These are phyloP conservation scores for Microplitis deprimator DNA, from an alignment of 2,888 invertebrate genomes.

Conservation along the genomic window DNA sequence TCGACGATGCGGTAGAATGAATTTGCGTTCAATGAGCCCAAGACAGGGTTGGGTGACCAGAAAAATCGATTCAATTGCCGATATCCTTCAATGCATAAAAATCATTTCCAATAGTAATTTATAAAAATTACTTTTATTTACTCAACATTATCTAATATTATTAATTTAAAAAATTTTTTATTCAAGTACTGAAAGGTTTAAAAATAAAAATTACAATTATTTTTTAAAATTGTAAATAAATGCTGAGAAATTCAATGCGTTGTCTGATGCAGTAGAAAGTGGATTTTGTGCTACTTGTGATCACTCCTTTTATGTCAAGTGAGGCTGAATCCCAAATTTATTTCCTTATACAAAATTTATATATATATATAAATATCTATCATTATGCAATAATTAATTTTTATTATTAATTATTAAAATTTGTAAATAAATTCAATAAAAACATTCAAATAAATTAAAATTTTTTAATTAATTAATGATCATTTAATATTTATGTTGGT, in stretches of 20 bases:
- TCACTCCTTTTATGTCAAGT: constrained; percentile 35
- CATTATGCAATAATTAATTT: neutral
- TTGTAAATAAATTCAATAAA: no score
- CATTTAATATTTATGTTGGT: neutral
- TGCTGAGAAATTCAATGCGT: constrained; percentile 5
- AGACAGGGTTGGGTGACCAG: constrained; percentile 36
- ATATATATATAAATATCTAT: neutral
- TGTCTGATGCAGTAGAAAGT: constrained; percentile 38
- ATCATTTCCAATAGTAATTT: constrained; percentile 2
- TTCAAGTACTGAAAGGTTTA: neutral
- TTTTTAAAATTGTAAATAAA: neutral
- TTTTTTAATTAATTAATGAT: neutral
- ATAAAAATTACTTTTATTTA: constrained; percentile 7
- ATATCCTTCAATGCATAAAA: constrained; percentile 15
- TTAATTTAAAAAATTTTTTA: no score
- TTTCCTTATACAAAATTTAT: constrained; percentile 10
- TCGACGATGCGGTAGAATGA: constrained; percentile 44
- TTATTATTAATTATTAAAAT: neutral
- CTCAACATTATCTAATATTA: neutral
- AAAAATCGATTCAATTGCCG: constrained; percentile 35
- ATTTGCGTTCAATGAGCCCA: constrained; percentile 29
- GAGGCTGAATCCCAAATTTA: constrained; percentile 35
- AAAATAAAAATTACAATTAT: constrained; percentile 4
- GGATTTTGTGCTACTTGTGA: constrained; percentile 29
- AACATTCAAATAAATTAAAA: neutral